Percentiles rank a stretch among this genome's conserved stretches.
These are phyloP conservation scores for Heterocephalus glaber DNA, from an alignment of 2,113 vertebrate species.

Conservation along the genomic window DNA sequence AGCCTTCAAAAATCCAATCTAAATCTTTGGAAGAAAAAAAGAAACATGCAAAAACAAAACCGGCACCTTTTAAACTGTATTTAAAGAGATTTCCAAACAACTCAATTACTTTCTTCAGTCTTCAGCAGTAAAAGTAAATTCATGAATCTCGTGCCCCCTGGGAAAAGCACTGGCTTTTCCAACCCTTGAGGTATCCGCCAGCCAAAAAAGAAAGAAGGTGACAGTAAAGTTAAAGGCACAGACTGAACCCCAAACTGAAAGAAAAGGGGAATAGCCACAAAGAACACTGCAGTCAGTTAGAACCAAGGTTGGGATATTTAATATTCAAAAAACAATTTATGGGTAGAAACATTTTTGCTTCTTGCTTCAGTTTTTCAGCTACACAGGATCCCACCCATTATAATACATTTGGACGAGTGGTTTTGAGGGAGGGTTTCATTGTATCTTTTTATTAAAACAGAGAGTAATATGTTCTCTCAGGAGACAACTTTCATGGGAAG, in stretches of 20 bases:
- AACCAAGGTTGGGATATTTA: background rate
- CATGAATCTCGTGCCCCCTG: background rate
- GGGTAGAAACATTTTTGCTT: background rate
- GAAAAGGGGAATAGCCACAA: background rate
- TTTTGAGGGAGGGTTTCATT: slow-evolving; percentile 14
- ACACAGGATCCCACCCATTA: background rate
- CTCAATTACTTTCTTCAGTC: background rate
- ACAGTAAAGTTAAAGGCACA: too few relatives aligned
- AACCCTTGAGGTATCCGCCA: background rate
- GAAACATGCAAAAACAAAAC: slow-evolving; percentile 43
- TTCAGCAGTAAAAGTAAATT: slow-evolving; percentile 1
- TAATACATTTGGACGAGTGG: background rate
- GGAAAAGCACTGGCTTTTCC: background rate
- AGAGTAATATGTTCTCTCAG: slow-evolving; percentile 11
- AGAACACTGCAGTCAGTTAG: background rate
- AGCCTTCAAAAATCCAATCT: slow-evolving; percentile 38
- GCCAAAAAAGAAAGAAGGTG: background rate
- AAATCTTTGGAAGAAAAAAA: slow-evolving; percentile 17
- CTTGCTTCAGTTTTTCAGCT: background rate
- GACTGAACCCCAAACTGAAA: background rate
- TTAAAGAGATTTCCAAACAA: slow-evolving; percentile 42
- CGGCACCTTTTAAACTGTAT: background rate
- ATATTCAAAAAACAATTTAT: slow-evolving; percentile 16
- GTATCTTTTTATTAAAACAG: slow-evolving; percentile 57
- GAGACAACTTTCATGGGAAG: slow-evolving; percentile 5